Base-by-base conservation (phyloP, 1,140 invertebrate species). In the Pogonomyrmex californicus region DNA sequence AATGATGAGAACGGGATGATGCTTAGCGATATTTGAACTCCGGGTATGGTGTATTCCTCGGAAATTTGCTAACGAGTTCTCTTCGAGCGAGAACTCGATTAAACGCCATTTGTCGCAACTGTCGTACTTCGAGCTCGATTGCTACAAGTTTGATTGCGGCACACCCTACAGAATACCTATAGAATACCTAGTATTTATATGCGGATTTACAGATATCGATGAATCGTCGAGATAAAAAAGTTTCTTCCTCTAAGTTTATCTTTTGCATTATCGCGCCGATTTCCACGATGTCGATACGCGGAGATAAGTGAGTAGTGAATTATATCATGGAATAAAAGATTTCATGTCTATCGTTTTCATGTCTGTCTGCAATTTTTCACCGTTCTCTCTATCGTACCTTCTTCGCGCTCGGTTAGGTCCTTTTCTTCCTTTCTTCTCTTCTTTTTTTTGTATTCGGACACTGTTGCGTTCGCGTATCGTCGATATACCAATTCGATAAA, bases 301-400 rank as follows among this genome's bases (percentile, higher is more conserved):
- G 1, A 47, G 12, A 58, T 76, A 63, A 47, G 58, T 30, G 44
- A 36, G 36, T 62, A 44, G 73, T 33, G 56, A 58, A 14, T 47
- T 47, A 68, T 2, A 68, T 68, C 23, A 14, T 9, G 14, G 44
- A 81, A 81, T 81, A 56, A 70, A 68, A 70, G 63, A 56, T 23
- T n/a, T 6, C 14, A 1, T 54, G 1, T 9, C 78, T 49, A 81
- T 70, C 47, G 63, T 70, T 81, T 81, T 81, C 78, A 81, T 38
- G 38, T 70, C 12, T 66, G 51, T 81, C 78, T 56, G 38, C 63
- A 81, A 66, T 81, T 81, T 81, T 70, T 70, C 78, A 81, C 70
- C 65, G 77, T 36, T 62, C 4, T 17, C 41, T 68, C 12, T 68
- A 77, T 54, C 54, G 23, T 44, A 44, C 23, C 23, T 70, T 2